A percentile compares a stretch with the other conserved stretches of the same genome.
These are phyloP conservation scores for Podarcis raffonei DNA, from an alignment of 2,113 vertebrate species.

Conservation along the genomic window DNA sequence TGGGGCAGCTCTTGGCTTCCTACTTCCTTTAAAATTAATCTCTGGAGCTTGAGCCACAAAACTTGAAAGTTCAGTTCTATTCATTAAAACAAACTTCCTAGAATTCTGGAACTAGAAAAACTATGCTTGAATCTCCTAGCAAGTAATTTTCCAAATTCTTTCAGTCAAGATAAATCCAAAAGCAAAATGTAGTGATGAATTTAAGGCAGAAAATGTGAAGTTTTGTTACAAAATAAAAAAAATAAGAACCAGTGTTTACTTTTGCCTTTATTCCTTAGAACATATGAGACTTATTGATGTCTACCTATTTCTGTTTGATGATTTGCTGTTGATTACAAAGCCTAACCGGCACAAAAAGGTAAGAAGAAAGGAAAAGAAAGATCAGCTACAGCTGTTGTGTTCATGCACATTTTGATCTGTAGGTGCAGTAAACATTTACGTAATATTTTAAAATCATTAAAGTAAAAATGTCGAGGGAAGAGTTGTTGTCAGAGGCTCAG, in stretches of 20 bases:
- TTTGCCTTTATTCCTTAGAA: constrained; percentile 73
- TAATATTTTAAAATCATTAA: background rate
- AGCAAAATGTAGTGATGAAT: background rate
- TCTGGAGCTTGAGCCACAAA: background rate
- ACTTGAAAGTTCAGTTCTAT: background rate
- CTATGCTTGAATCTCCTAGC: background rate
- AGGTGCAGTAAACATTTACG: constrained; percentile 16
- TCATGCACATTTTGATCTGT: background rate
- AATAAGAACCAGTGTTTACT: background rate
- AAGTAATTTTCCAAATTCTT: background rate
- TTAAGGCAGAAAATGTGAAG: background rate
- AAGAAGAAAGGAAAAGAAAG: constrained; percentile 24
- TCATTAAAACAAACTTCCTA: constrained; percentile 20
- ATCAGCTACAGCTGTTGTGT: background rate
- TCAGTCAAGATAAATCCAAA: background rate
- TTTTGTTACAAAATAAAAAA: constrained; percentile 11
- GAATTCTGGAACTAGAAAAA: background rate
- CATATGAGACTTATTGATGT: constrained; percentile 84
- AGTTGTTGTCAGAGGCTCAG: too few species aligned
- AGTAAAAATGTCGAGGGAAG: too few species aligned
- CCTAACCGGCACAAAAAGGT: constrained; percentile 89
- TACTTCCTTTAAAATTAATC: background rate
- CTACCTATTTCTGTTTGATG: constrained; percentile 90
- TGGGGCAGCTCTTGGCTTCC: background rate
- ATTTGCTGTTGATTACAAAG: constrained; percentile 92